phyloP scores from a whole-genome alignment of 2,113 vertebrate species.

The Epinephelus moara region DNA sequence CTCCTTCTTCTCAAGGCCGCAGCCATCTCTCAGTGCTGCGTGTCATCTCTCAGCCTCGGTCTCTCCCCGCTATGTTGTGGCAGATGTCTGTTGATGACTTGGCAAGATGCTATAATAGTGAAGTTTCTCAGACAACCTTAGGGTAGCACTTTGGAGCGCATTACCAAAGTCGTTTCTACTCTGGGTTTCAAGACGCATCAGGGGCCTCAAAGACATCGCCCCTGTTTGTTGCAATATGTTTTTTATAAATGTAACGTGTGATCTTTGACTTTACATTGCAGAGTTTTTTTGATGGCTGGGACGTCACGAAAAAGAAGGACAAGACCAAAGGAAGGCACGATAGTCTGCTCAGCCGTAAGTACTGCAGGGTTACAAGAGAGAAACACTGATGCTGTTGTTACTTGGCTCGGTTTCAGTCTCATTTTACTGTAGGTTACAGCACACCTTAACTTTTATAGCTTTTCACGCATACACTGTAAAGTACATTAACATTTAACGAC shows the following conservation, averaged over 20 bases:
- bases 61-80: constrained; percentile 23
- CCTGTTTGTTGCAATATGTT: neutral
- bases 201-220: neutral
- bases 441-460: constrained; percentile 21
- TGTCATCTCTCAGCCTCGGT: constrained; percentile 33
- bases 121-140: constrained; percentile 42
- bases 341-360: constrained; percentile 83
- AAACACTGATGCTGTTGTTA: neutral
- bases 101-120: constrained; percentile 33
- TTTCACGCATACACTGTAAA: constrained; percentile 23
- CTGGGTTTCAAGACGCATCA: constrained; percentile 7
- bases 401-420: constrained; percentile 8
- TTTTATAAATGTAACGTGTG: neutral
- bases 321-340: constrained; percentile 90
- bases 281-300: constrained; percentile 98
- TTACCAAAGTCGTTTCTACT: constrained; percentile 1
- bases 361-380: too few species aligned
- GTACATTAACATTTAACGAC: constrained; percentile 27
- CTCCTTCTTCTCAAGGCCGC: constrained; percentile 54
- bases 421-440: neutral
- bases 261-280: constrained; percentile 66
- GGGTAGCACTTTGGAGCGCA: constrained; percentile 28
- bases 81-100: constrained; percentile 68
- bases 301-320: constrained; percentile 95
- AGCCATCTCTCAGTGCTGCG: constrained; percentile 38